Conservation (phyloP, 2,888 invertebrate species). For the Fragum whitleyi region DNA sequence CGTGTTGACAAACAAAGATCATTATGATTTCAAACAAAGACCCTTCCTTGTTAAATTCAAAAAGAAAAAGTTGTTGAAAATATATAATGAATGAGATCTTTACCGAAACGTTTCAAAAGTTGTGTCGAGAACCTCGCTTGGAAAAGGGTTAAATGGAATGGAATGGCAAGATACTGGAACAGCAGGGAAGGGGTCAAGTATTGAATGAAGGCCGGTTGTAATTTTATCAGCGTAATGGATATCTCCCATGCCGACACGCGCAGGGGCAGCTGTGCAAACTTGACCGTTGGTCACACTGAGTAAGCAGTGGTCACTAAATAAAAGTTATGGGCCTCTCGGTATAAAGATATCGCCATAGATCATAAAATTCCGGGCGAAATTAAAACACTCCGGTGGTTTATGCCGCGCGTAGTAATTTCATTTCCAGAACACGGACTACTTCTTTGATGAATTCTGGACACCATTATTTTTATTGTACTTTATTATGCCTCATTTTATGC, state of each 20-base stretch:
- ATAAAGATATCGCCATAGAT: slow-evolving; percentile 11
- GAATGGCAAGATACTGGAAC: neutral
- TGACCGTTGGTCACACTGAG: slow-evolving; percentile 18
- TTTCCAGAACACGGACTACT: neutral
- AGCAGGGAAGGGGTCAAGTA: neutral
- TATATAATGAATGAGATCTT: too few relatives aligned
- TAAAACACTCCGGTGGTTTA: slow-evolving; percentile 19
- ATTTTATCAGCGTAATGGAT: slow-evolving; percentile 18
- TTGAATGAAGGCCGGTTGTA: neutral
- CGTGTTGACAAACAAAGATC: too few relatives aligned
- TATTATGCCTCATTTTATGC: neutral
- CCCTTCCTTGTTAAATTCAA: too few relatives aligned
- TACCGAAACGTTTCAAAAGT: too few relatives aligned
- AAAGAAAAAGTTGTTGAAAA: too few relatives aligned
- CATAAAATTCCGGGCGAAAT: slow-evolving; percentile 21
- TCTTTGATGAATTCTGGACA: slow-evolving; percentile 11
- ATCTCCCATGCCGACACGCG: slow-evolving; percentile 8
- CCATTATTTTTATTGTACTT: slow-evolving; percentile 2
- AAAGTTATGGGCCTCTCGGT: neutral
- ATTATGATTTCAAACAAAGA: too few relatives aligned
- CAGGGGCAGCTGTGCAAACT: slow-evolving; percentile 21
- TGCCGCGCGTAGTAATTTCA: slow-evolving; percentile 23
- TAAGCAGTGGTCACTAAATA: neutral
- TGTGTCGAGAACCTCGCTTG: neutral
- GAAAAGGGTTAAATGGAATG: slow-evolving; percentile 3